Evolutionary conservation across 2,797 vertebrate genomes (phyloP).

Genomic region (Oreonectes daqikongensis): DNA sequence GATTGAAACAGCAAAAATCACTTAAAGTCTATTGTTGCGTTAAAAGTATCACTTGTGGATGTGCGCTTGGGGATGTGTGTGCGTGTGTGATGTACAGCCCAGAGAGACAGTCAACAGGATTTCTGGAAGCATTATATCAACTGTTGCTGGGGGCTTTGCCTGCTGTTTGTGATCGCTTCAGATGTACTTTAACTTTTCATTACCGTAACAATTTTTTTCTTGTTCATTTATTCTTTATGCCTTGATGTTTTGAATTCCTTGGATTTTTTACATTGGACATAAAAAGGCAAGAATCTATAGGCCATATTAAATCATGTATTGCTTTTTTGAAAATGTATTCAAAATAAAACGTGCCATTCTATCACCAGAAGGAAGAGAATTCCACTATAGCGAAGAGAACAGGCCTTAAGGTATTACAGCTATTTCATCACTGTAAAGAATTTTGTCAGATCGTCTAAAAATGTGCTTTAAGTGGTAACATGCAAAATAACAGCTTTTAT

Average conservation of each 20-base stretch:
- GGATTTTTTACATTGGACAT: not conserved
- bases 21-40: conserved; percentile 56
- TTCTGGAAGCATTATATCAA: conserved; percentile 35
- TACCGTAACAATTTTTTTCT: not conserved
- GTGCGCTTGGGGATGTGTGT: conserved; percentile 23
- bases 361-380: not conserved
- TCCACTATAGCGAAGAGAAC: not conserved
- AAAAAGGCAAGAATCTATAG: not conserved
- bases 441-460: conserved; percentile 8
- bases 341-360: not conserved
- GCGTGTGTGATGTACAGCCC: conserved; percentile 32
- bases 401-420: not conserved
- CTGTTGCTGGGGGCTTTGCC: conserved; percentile 42
- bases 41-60: conserved; percentile 55
- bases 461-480: not conserved
- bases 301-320: not conserved
- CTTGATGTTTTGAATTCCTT: not conserved
- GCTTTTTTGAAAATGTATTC: not conserved
- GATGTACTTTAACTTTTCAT: conserved; percentile 27
- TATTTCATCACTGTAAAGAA: not conserved
- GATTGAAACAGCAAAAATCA: conserved; percentile 58
- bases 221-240: conserved; percentile 7
- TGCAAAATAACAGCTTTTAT: conserved; percentile 17
- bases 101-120: conserved; percentile 42
- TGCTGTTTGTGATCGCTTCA: conserved; percentile 19